These are phyloP conservation scores for Cynodonichthys magdalenae DNA, from an alignment of 2,797 vertebrate genomes.

Conservation along the genomic window DNA sequence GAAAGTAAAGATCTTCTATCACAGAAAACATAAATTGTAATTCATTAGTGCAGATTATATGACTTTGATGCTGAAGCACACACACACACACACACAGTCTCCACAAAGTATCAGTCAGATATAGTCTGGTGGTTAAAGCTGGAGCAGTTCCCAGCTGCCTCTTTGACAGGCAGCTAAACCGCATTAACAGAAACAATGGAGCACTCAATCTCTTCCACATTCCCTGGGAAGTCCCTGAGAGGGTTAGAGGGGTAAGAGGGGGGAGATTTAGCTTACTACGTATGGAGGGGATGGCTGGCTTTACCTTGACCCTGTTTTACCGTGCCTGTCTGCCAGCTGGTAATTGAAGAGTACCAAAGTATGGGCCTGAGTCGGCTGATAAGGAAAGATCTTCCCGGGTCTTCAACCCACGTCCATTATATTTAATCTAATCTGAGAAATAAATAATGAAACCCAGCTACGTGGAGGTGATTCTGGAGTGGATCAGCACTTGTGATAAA, in stretches of 20 bases:
- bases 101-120: slow-evolving; percentile 26
- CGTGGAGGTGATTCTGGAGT: slow-evolving; percentile 18
- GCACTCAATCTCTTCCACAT: slow-evolving; percentile 66
- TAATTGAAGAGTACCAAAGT: slow-evolving; percentile 66
- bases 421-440: slow-evolving; percentile 61
- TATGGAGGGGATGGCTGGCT: slow-evolving; percentile 33
- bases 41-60: background rate
- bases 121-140: slow-evolving; percentile 44
- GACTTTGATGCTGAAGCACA: slow-evolving; percentile 2
- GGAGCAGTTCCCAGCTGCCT: slow-evolving; percentile 53
- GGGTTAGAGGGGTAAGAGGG: slow-evolving; percentile 52
- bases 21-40: background rate
- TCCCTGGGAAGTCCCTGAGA: slow-evolving; percentile 54
- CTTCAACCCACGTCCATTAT: slow-evolving; percentile 59
- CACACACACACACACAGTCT: slow-evolving; percentile 1
- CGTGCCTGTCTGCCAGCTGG: slow-evolving; percentile 58
- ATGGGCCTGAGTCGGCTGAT: slow-evolving; percentile 54
- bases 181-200: slow-evolving; percentile 77
- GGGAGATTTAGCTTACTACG: slow-evolving; percentile 63
- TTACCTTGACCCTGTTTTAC: slow-evolving; percentile 61
- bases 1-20: too few relatives aligned
- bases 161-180: slow-evolving; percentile 75
- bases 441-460: slow-evolving; percentile 60
- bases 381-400: slow-evolving; percentile 65
- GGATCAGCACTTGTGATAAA: slow-evolving; percentile 39